Evolutionary conservation across 1,140 invertebrate genomes (phyloP).

Genomic region (Listronotus bonariensis): DNA sequence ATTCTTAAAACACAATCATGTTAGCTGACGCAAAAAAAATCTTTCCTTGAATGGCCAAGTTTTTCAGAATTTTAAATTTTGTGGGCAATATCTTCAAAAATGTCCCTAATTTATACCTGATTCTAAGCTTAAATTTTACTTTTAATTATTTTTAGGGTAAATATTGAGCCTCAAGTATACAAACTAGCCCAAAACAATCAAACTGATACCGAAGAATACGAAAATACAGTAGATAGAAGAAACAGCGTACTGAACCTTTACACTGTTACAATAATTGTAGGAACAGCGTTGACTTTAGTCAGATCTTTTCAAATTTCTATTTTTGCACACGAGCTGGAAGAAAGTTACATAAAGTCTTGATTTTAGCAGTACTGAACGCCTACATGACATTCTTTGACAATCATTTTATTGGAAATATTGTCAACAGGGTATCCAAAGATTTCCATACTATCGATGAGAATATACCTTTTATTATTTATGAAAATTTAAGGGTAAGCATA

Average conservation of each 20-base stretch:
- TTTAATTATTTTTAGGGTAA: conserved; percentile 35
- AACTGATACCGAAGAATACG: conserved; percentile 32
- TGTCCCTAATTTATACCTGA: too few species aligned
- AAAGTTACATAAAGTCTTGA: conserved; percentile 43
- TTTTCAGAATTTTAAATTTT: too few species aligned
- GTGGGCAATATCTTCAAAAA: too few species aligned
- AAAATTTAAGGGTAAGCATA: conserved; percentile 43
- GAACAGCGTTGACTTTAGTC: conserved; percentile 61
- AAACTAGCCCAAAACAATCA: conserved; percentile 25
- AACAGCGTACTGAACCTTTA: conserved; percentile 65
- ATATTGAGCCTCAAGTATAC: conserved; percentile 29
- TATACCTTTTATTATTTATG: conserved; percentile 44
- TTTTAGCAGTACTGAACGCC: conserved; percentile 40
- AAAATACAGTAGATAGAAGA: conserved; percentile 12
- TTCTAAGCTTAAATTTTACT: too few species aligned
- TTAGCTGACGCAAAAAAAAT: too few species aligned
- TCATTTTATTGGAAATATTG: conserved; percentile 47
- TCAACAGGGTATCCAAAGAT: conserved; percentile 49
- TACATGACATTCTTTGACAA: conserved; percentile 48
- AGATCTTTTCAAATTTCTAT: conserved; percentile 46
- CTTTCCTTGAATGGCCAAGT: too few species aligned
- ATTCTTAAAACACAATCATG: too few species aligned
- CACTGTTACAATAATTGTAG: conserved; percentile 67
- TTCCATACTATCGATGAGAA: conserved; percentile 44
- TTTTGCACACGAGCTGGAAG: conserved; percentile 38